Conservation (phyloP, 2,888 invertebrate species). For the Crioceris asparagi region DNA sequence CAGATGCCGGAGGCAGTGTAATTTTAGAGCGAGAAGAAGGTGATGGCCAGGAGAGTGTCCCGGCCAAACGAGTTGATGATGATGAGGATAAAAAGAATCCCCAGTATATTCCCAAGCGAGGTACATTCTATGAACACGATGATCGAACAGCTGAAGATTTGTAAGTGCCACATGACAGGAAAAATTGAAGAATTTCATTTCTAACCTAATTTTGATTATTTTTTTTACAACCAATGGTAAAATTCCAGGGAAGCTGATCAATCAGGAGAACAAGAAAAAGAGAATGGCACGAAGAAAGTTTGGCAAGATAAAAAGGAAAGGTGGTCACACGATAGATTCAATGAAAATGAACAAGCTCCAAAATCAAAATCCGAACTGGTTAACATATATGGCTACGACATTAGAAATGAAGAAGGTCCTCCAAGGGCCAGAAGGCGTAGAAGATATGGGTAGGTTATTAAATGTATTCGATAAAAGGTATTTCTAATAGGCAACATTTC, state of each 20-base stretch:
- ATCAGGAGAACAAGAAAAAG: slow-evolving; percentile 31
- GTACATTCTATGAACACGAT: slow-evolving; percentile 95
- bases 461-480: not conserved
- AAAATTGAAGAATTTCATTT: slow-evolving; percentile 4
- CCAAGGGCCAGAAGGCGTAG: slow-evolving; percentile 77
- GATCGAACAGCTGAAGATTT: slow-evolving; percentile 68
- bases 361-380: slow-evolving; percentile 79
- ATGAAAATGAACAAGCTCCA: slow-evolving; percentile 71
- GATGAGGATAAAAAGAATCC: slow-evolving; percentile 94
- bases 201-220: slow-evolving; percentile 1
- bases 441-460: slow-evolving; percentile 64
- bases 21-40: slow-evolving; percentile 57
- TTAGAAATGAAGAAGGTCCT: slow-evolving; percentile 83
- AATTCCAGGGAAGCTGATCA: slow-evolving; percentile 11
- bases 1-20: slow-evolving; percentile 43
- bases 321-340: slow-evolving; percentile 57
- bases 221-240: not conserved
- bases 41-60: slow-evolving; percentile 54
- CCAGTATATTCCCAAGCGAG: slow-evolving; percentile 92
- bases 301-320: slow-evolving; percentile 38
- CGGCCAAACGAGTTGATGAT: slow-evolving; percentile 66
- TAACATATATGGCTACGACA: slow-evolving; percentile 86
- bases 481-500: slow-evolving; percentile 6
- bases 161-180: slow-evolving; percentile 34
- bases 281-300: slow-evolving; percentile 33